phyloP scores from a whole-genome alignment of 30 jellyfish, hydroid and myxozoan species.

The Cassiopea xamachana region DNA sequence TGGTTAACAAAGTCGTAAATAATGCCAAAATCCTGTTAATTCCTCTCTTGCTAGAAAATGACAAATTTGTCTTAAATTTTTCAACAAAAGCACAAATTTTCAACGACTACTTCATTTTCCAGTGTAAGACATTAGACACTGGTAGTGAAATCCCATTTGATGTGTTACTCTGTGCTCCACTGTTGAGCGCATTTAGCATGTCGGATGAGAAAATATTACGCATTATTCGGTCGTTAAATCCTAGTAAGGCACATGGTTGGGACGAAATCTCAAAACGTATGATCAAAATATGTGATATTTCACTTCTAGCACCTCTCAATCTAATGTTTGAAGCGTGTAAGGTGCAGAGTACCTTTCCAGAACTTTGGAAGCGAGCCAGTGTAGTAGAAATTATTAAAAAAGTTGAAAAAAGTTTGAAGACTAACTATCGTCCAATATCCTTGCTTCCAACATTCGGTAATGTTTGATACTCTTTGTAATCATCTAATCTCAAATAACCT shows the following conservation, averaged over 20 bases:
- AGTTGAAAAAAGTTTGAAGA: not conserved
- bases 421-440: constrained; percentile 20
- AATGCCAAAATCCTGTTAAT: not conserved
- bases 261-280: constrained; percentile 11
- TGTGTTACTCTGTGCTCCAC: not conserved
- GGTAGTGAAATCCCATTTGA: constrained; percentile 20
- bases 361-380: constrained; percentile 13
- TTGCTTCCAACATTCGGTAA: constrained; percentile 20
- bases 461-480: constrained; percentile 8
- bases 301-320: not conserved
- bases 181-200: not conserved
- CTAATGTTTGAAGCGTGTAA: not conserved
- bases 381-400: constrained; percentile 5
- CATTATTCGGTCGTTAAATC: constrained; percentile 9
- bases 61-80: not conserved
- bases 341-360: constrained; percentile 3
- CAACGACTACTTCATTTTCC: constrained; percentile 13
- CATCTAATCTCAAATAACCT: constrained; percentile 12
- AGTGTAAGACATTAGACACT: constrained; percentile 20
- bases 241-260: constrained; percentile 35
- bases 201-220: constrained; percentile 9
- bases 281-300: not conserved
- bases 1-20: not conserved
- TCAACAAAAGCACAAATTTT: not conserved
- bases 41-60: not conserved